Base-by-base conservation (phyloP, 2,797 vertebrate genomes). In the Lemur catta region DNA sequence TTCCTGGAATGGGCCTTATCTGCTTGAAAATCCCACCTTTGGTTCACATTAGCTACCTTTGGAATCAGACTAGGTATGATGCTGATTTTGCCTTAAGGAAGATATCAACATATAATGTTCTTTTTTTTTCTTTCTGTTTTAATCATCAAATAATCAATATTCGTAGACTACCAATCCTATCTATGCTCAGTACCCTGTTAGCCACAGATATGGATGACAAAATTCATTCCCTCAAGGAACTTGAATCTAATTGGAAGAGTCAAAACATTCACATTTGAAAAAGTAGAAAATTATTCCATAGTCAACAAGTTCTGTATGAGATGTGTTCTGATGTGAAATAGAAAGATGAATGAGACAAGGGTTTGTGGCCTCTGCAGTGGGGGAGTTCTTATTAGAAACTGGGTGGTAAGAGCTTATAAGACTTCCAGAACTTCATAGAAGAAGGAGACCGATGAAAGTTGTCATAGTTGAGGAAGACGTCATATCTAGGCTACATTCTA, bases 31-130 rank as follows among this genome's bases (percentile, higher is more conserved):
- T 72, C 28, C 46, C 8, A 71, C 22, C 12, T 63, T 76, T 35
- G 35, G 2, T 48, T 89, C 80, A 74, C 17, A 0, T 76, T n/a
- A 61, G 30, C 5, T 65, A 59, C 63, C 57, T 87, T 76, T 76
- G 38, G 35, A 82, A 15, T 93, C 67, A 89, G 86, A 72, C 17
- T 65, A 79, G 30, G 59, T 35, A 43, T n/a, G 8, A 74, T 43
- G 18, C 61, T 43, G 24, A 84, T 74, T 97, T 94, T 90, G 26
- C 43, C 69, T 86, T 59, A 46, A 91, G 59, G 86, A 87, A 48
- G 18, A 84, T n/a, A 72, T 7, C 55, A 84, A 82, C 75, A 75
- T 50, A 78, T 85, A 57, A 41, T 59, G 69, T 52, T 84, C 17
- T 67, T 79, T 79, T 57, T 76, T 57, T 52, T 81, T 71, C 48